Percentiles rank a stretch among this genome's conserved stretches.
phyloP scores from a whole-genome alignment of 2,113 vertebrate species.

The Myocastor coypus region DNA sequence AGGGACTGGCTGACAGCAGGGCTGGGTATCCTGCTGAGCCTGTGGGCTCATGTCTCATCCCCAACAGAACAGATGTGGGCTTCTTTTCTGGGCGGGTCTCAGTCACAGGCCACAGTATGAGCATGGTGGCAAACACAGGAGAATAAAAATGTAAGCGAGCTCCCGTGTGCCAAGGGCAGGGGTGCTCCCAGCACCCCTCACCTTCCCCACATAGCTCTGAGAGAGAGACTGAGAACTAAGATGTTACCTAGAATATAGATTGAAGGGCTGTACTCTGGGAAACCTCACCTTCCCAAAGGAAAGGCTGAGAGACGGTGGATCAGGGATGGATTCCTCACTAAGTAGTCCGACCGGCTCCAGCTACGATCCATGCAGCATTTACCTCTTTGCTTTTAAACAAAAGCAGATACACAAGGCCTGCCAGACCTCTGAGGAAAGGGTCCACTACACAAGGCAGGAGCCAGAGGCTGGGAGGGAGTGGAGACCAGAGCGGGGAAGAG shows the following conservation, averaged over 20 bases:
- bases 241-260: neutral
- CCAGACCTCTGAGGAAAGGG: neutral
- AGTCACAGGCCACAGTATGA: neutral
- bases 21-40: neutral
- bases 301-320: neutral
- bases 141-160: neutral
- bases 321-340: neutral
- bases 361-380: neutral
- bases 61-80: neutral
- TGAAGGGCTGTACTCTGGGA: neutral
- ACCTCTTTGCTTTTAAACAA: neutral
- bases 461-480: neutral
- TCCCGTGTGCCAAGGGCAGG: neutral
- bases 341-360: neutral
- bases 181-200: neutral
- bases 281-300: neutral
- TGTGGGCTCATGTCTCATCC: neutral
- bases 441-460: neutral
- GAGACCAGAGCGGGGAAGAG: neutral
- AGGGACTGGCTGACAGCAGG: neutral
- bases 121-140: neutral
- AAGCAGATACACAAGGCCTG: neutral
- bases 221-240: neutral
- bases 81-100: neutral
- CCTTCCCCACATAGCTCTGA: neutral